Evolutionary conservation across 2,888 invertebrate genomes (phyloP).

Genomic region (Osmoderma eremita): DNA sequence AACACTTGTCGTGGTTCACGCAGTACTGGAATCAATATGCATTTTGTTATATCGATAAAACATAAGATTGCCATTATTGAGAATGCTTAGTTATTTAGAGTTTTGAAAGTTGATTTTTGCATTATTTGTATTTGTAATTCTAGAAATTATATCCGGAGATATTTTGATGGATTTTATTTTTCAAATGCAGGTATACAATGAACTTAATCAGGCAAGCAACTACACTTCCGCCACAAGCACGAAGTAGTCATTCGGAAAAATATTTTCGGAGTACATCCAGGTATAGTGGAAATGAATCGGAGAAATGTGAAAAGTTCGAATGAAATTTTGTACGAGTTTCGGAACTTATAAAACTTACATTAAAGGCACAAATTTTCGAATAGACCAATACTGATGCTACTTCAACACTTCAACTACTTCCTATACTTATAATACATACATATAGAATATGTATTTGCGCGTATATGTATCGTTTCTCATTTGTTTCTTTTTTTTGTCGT

Average conservation of each 20-base stretch:
- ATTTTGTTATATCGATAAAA: no score
- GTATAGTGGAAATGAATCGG: constrained; percentile 13
- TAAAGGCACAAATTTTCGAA: constrained; percentile 60
- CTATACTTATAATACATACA: constrained; percentile 25
- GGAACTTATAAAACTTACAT: constrained; percentile 55
- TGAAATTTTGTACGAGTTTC: constrained; percentile 41
- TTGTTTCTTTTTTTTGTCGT: not conserved
- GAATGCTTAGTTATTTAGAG: constrained; percentile 3
- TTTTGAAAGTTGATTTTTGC: not conserved
- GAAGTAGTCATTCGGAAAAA: constrained; percentile 13
- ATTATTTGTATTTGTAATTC: not conserved
- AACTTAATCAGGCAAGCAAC: not conserved
- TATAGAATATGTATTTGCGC: not conserved
- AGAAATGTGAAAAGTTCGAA: constrained; percentile 21
- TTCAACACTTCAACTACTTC: constrained; percentile 20
- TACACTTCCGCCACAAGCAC: constrained; percentile 7
- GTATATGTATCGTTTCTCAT: constrained; percentile 22
- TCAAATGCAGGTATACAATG: not conserved
- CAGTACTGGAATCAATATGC: no score
- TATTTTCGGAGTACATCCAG: not conserved
- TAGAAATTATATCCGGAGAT: not conserved
- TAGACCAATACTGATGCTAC: constrained; percentile 55
- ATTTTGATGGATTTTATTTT: not conserved
- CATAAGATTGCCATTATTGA: no score
- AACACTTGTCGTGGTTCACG: no score